Evolutionary conservation across 1,140 invertebrate genomes (phyloP).

Genomic region (Protaetia brevitarsis): DNA sequence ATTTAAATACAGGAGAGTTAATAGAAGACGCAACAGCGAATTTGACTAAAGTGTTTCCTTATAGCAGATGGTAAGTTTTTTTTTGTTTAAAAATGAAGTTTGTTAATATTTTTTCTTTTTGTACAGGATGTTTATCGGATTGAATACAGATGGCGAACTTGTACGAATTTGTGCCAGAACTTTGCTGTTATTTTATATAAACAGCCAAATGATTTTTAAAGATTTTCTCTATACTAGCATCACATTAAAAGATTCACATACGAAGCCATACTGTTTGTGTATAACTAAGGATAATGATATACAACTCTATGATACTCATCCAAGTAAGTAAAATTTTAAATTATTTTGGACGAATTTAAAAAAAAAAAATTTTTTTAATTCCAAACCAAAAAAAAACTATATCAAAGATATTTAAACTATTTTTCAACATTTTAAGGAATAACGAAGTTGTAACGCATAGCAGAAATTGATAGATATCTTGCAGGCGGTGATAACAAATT

Average conservation of each 20-base stretch:
- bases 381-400: too few species aligned
- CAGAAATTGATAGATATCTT: too few species aligned
- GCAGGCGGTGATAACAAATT: too few species aligned
- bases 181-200: not conserved
- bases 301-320: not conserved
- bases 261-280: not conserved
- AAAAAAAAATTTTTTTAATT: too few species aligned
- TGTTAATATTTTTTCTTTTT: too few species aligned
- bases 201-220: constrained; percentile 13
- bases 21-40: not conserved
- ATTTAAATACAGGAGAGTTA: not conserved
- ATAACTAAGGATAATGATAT: constrained; percentile 20
- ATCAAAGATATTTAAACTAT: too few species aligned
- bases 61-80: not conserved
- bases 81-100: not conserved
- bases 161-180: constrained; percentile 24
- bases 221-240: constrained; percentile 20
- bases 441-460: too few species aligned
- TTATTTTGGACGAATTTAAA: too few species aligned
- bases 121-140: constrained; percentile 27
- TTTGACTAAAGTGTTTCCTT: constrained; percentile 26
- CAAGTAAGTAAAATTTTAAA: constrained; percentile 12
- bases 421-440: too few species aligned
- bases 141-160: constrained; percentile 22
- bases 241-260: not conserved